phyloP scores from a whole-genome alignment of 1,140 invertebrate genomes.

The Aphaenogaster rudis region DNA sequence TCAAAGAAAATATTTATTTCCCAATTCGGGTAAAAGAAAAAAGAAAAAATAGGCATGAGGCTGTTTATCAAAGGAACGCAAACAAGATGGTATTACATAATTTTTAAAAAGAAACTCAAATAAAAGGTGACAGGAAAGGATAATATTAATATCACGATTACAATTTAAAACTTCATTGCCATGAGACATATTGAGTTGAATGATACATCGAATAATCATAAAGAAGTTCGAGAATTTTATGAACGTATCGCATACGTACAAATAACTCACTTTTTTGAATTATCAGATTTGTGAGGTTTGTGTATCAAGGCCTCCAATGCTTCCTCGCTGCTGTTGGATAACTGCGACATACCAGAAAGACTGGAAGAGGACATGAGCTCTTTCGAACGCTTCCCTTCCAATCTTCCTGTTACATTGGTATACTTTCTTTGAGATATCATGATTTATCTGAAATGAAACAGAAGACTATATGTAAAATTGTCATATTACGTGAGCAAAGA shows the following conservation, averaged over 20 bases:
- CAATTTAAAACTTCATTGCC: neutral
- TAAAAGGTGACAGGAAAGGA: neutral
- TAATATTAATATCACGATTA: neutral
- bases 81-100: neutral
- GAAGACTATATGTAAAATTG: neutral
- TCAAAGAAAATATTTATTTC: neutral
- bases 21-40: neutral
- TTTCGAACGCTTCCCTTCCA: constrained; percentile 83
- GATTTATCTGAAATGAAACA: constrained; percentile 71
- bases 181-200: neutral
- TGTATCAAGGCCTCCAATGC: constrained; percentile 84
- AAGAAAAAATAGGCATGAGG: neutral
- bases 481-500: neutral
- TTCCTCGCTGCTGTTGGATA: constrained; percentile 86
- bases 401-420: constrained; percentile 70
- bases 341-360: constrained; percentile 85
- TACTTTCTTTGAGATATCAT: constrained; percentile 83
- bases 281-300: constrained; percentile 79
- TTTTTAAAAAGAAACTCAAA: neutral
- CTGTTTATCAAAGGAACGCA: neutral
- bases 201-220: neutral
- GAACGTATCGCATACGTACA: neutral
- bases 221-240: neutral
- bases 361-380: constrained; percentile 86
- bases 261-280: constrained; percentile 78